Evolutionary conservation across 2,113 vertebrate genomes (phyloP).

Genomic region (Cygnus buccinator): DNA sequence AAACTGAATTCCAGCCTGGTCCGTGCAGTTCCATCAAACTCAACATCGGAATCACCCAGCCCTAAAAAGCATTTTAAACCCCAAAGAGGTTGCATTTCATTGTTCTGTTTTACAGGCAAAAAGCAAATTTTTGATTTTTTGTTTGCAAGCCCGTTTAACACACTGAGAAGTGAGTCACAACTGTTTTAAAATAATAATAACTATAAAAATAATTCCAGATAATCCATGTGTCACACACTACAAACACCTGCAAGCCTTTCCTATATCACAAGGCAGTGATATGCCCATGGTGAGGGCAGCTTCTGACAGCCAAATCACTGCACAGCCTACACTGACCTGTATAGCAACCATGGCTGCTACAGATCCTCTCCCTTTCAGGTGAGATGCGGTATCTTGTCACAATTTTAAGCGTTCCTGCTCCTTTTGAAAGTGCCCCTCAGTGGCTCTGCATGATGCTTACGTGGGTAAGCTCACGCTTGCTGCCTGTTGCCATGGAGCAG

Average conservation of each 20-base stretch:
- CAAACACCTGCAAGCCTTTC: not conserved
- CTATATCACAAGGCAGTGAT: not conserved
- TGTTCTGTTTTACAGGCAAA: not conserved
- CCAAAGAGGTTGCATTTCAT: not conserved
- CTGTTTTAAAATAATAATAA: not conserved
- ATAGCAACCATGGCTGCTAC: not conserved
- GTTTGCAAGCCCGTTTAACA: not conserved
- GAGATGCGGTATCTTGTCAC: not conserved
- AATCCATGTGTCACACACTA: not conserved
- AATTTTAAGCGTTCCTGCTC: not conserved
- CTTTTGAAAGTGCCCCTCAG: not conserved
- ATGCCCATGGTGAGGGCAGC: not conserved
- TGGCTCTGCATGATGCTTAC: not conserved
- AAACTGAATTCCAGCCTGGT: not conserved
- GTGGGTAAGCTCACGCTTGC: not conserved
- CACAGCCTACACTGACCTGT: not conserved
- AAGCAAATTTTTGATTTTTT: not conserved
- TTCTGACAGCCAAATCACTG: not conserved
- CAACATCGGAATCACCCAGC: not conserved
- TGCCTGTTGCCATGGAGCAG: not conserved
- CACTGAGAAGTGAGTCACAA: not conserved
- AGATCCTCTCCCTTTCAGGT: not conserved
- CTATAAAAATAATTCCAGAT: no score
- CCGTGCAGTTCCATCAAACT: not conserved
- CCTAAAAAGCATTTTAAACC: not conserved